phyloP scores from a whole-genome alignment of 1,140 invertebrate species.

The Tetragnatha versicolor region DNA sequence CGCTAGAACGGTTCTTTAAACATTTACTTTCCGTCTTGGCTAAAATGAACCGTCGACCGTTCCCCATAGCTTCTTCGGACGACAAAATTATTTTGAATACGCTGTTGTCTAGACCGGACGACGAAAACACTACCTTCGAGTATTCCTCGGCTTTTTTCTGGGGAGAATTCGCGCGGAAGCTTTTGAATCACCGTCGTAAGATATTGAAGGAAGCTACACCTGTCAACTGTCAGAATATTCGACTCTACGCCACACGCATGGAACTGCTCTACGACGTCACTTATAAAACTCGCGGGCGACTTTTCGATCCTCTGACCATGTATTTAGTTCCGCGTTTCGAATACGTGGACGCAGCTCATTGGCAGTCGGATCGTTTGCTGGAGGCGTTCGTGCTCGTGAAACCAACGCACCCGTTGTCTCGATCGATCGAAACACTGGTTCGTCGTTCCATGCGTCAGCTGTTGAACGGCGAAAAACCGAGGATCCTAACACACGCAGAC shows the following conservation, averaged over 20 bases:
- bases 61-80: neutral
- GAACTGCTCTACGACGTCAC: neutral
- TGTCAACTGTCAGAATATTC: neutral
- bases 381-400: neutral
- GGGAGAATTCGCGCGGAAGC: slow-evolving; percentile 9
- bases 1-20: neutral
- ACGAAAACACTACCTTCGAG: neutral
- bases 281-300: neutral
- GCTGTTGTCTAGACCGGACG: neutral
- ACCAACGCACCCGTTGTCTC: neutral
- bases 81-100: neutral
- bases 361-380: neutral
- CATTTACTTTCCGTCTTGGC: neutral
- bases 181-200: neutral
- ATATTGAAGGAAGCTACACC: neutral
- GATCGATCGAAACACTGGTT: neutral
- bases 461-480: neutral
- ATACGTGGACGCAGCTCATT: neutral
- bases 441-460: neutral
- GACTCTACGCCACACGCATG: neutral
- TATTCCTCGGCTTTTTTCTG: neutral
- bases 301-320: neutral
- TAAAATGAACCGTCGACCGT: neutral
- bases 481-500: neutral
- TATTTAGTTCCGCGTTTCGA: neutral